Evolutionary conservation across 2,113 vertebrate species (phyloP).

Genomic region (Reinhardtius hippoglossoides): DNA sequence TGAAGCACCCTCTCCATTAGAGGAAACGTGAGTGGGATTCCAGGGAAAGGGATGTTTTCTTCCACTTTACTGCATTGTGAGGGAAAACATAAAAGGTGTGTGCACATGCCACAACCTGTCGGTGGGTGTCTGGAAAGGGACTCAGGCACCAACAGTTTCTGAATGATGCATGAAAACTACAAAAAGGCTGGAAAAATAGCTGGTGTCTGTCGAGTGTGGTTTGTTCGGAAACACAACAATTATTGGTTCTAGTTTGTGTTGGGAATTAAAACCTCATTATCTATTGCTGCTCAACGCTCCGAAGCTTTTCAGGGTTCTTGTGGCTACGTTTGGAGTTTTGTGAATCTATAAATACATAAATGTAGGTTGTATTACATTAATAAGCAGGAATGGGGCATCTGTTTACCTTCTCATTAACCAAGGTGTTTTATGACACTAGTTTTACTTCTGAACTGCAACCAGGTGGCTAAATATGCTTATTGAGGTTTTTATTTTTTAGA

Average conservation of each 20-base stretch:
- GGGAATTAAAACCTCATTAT: not conserved
- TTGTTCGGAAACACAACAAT: not conserved
- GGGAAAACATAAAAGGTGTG: conserved; percentile 30
- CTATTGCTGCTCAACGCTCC: not conserved
- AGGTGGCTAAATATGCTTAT: no score
- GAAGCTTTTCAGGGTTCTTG: no score
- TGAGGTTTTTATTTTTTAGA: no score
- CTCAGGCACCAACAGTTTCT: conserved; percentile 14
- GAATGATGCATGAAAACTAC: not conserved
- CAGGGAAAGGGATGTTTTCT: conserved; percentile 29
- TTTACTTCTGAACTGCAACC: no score
- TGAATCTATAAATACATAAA: no score
- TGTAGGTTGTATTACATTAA: no score
- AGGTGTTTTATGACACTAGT: no score
- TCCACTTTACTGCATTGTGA: conserved; percentile 36
- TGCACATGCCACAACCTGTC: conserved; percentile 54
- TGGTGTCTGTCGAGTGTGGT: not conserved
- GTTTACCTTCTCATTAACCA: no score
- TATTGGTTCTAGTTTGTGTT: not conserved
- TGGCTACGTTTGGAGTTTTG: no score
- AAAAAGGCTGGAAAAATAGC: no score
- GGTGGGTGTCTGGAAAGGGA: conserved; percentile 25
- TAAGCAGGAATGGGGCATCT: no score
- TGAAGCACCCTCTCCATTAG: conserved; percentile 38
- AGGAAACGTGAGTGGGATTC: conserved; percentile 1